phyloP scores from a whole-genome alignment of 2,113 vertebrate genomes.

The Centropristis striata region DNA sequence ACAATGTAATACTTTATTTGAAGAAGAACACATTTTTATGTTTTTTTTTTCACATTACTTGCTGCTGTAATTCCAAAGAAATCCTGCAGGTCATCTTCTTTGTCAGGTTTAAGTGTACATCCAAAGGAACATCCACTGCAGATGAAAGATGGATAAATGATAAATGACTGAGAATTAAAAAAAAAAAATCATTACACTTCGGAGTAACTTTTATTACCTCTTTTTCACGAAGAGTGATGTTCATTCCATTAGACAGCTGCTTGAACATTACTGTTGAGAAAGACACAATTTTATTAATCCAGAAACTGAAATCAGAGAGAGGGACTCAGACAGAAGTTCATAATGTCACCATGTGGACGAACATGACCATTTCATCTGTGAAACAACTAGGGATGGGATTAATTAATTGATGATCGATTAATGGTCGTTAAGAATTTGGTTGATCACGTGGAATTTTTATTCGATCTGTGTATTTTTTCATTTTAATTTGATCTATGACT shows the following conservation, averaged over 20 bases:
- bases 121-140: constrained; percentile 73
- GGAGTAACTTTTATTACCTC: constrained; percentile 60
- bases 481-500: no score
- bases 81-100: background rate
- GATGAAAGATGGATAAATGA: constrained; percentile 26
- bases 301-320: background rate
- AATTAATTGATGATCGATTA: no score
- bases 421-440: no score
- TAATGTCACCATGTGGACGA: no score
- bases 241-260: constrained; percentile 53
- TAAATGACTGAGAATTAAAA: no score
- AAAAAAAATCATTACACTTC: no score
- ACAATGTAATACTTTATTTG: background rate
- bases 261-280: constrained; percentile 63
- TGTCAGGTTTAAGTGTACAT: constrained; percentile 66
- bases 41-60: background rate
- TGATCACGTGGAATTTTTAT: no score
- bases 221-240: constrained; percentile 52
- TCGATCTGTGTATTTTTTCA: no score
- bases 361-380: no score
- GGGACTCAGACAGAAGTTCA: background rate
- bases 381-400: no score
- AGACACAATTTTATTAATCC: background rate
- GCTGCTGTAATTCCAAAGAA: background rate
- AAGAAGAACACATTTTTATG: background rate